Base-by-base conservation (phyloP, 2,888 invertebrate species). In the Parnassius glacialis region DNA sequence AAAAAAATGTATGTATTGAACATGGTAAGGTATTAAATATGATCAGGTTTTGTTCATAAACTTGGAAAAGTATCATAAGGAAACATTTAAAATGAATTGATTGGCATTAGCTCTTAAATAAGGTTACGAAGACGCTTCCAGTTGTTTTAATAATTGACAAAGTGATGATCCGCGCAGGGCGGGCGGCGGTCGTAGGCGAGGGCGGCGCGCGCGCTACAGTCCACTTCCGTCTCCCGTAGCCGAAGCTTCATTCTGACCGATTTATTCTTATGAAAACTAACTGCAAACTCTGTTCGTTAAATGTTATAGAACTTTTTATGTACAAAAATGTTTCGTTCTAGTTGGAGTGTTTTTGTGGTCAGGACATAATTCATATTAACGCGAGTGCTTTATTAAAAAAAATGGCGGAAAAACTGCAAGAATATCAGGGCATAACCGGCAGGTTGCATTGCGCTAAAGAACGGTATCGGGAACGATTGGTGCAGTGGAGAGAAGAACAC, bases 341-440 rank as follows among this genome's bases (percentile, higher is more conserved):
- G 44, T 54, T 34, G 34, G 34, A 34, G 34, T 34, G 34, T 34
- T 34, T 52, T 56, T 12, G 42, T 57, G 57, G 47, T 41, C 59
- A 42, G 60, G 34, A 34, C 34, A 34, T 34, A 34, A 34, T 34
- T 34, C 34, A 34, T 34, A 34, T 1, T 34, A 7, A 34, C 34
- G 34, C 34, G 34, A 34, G 34, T 34, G 34, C 5, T 34, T 41
- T 54, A 51, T 44, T 59, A 16, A 57, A 59, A 57, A 65, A 34
- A 34, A 95, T 94, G 94, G 94, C 94, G 75, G 96, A 96, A 69
- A 97, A 97, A 81, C 83, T 97, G 59, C 93, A 95, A 74, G 95
- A 96, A 71, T 97, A 97, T 79, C 95, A 96, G 79, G 96, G 97
- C 0, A 85, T 94, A 58, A 83, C 94, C 1, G 96, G 96, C 9